Percentiles rank a stretch among this genome's conserved stretches.
Evolutionary conservation across 1,140 invertebrate genomes (phyloP).

Genomic region (Bombus impatiens): DNA sequence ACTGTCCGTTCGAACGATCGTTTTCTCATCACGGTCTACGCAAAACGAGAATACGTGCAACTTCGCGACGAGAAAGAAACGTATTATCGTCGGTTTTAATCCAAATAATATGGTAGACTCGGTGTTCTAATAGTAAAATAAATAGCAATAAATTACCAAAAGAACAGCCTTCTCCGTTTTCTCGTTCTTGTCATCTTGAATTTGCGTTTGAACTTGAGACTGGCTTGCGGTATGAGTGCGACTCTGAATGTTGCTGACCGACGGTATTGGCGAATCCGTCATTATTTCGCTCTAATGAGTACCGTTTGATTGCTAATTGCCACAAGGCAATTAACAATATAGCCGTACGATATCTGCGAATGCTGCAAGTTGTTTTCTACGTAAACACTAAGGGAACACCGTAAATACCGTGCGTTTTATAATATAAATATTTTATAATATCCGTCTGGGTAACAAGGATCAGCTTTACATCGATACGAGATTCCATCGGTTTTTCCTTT

Average conservation of each 20-base stretch:
- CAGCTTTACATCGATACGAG: not conserved
- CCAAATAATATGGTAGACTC: not conserved
- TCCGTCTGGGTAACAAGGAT: not conserved
- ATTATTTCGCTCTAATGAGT: conserved; percentile 70
- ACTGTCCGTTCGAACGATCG: not conserved
- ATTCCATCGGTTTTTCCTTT: not conserved
- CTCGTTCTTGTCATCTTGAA: conserved; percentile 58
- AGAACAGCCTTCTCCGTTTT: conserved; percentile 65
- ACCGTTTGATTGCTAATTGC: conserved; percentile 58
- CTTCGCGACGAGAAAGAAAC: not conserved
- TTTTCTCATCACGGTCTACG: not conserved
- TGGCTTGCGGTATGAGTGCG: conserved; percentile 50
- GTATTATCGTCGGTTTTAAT: not conserved
- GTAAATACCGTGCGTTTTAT: not conserved
- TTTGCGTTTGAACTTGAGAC: conserved; percentile 2
- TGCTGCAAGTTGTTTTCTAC: conserved; percentile 14
- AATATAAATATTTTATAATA: not conserved
- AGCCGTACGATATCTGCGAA: conserved; percentile 16
- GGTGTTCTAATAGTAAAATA: not conserved
- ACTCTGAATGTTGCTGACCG: conserved; percentile 72
- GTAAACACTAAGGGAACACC: not conserved
- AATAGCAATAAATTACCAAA: conserved; percentile 65
- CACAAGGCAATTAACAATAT: conserved; percentile 40
- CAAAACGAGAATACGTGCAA: not conserved
- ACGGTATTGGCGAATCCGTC: conserved; percentile 77